Conservation (phyloP, 2,113 vertebrate species). For the Talpa occidentalis region DNA sequence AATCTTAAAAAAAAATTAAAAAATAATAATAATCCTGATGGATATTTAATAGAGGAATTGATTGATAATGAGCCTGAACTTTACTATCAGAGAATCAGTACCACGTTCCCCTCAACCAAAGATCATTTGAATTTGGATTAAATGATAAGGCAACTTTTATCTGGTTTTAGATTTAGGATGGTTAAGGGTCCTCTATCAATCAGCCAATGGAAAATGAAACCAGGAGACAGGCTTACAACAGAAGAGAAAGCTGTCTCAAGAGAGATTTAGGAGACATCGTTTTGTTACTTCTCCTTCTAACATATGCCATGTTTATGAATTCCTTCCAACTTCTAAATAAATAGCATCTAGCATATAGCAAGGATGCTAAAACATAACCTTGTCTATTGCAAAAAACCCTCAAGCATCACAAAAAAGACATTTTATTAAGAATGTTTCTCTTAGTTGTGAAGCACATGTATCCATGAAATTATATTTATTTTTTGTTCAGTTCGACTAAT, state of each 20-base stretch:
- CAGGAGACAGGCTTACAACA: background rate
- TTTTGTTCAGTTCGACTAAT: slow-evolving; percentile 58
- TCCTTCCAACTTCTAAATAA: slow-evolving; percentile 19
- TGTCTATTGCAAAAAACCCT: slow-evolving; percentile 4
- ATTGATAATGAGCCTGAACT: background rate
- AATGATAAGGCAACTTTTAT: background rate
- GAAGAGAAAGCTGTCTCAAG: background rate
- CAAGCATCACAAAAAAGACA: slow-evolving; percentile 17
- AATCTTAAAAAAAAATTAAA: too few species aligned
- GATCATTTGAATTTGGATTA: background rate
- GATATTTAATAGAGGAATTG: background rate
- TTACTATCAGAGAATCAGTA: background rate
- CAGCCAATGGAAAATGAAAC: background rate
- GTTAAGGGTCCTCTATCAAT: background rate
- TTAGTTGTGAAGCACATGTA: slow-evolving; percentile 38
- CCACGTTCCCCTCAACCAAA: background rate
- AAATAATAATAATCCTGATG: background rate
- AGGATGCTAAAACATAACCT: background rate
- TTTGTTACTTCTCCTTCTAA: background rate
- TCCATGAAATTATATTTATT: background rate
- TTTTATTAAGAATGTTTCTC: background rate
- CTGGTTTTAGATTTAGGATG: background rate
- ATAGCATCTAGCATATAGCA: background rate
- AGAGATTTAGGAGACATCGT: background rate
- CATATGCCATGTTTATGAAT: background rate